Conservation (phyloP, 2,113 vertebrate species). For the Dendrocopos noguchii region DNA sequence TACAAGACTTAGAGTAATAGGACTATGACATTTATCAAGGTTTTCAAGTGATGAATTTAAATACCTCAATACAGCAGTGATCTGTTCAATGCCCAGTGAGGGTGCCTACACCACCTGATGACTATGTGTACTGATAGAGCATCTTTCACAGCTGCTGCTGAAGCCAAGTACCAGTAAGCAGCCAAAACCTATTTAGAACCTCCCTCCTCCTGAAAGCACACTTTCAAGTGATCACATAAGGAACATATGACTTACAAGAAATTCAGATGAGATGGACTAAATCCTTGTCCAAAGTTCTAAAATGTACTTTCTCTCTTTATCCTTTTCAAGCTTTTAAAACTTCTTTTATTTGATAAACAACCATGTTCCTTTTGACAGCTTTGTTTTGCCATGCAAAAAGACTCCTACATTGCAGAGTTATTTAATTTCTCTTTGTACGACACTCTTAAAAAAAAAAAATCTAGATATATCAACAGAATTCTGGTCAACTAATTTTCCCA, state of each 20-base stretch:
- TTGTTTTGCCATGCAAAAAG: neutral
- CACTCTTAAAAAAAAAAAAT: neutral
- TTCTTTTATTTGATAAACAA: neutral
- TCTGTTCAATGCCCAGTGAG: neutral
- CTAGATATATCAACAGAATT: neutral
- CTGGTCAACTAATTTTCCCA: neutral
- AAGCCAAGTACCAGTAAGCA: neutral
- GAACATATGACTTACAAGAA: neutral
- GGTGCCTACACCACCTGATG: neutral
- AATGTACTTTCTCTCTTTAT: neutral
- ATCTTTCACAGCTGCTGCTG: neutral
- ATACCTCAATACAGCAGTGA: neutral
- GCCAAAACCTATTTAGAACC: neutral
- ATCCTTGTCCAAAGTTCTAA: neutral
- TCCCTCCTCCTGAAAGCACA: neutral
- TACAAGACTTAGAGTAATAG: neutral
- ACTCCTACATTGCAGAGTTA: neutral
- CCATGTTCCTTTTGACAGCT: neutral
- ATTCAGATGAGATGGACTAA: neutral
- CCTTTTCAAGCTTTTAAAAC: neutral
- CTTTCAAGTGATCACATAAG: neutral
- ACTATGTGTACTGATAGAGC: neutral
- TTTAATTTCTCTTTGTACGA: neutral
- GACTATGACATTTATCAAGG: neutral
- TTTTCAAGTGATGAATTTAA: neutral